Conservation (phyloP, 2,888 invertebrate genomes). For the Theretra japonica region DNA sequence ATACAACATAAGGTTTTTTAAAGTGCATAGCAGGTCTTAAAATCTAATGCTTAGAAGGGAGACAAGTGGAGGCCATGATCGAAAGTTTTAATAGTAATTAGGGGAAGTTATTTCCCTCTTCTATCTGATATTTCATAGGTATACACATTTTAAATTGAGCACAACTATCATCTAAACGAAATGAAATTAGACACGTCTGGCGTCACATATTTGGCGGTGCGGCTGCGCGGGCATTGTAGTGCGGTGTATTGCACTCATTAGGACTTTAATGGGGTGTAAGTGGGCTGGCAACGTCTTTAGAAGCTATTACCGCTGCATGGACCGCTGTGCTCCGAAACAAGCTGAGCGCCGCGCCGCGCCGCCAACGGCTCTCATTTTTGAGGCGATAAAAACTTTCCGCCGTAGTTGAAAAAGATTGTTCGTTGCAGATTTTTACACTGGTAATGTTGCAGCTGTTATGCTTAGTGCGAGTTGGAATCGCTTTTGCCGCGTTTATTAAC, state of each 20-base stretch:
- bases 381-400: slow-evolving; percentile 22
- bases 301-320: slow-evolving; percentile 14
- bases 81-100: no score
- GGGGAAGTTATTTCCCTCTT: no score
- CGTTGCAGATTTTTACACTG: slow-evolving; percentile 18
- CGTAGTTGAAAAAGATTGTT: slow-evolving; percentile 16
- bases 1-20: no score
- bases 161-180: not conserved
- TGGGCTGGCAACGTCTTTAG: slow-evolving; percentile 23
- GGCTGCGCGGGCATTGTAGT: not conserved
- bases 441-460: slow-evolving; percentile 16
- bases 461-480: slow-evolving; percentile 7
- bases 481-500: not conserved
- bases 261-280: slow-evolving; percentile 23
- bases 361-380: slow-evolving; percentile 12
- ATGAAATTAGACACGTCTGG: not conserved
- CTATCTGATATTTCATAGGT: not conserved
- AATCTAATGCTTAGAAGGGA: no score
- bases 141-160: not conserved
- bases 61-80: no score
- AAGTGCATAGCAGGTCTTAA: no score
- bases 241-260: slow-evolving; percentile 23
- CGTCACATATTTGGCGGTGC: not conserved
- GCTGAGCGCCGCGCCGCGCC: not conserved
- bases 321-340: slow-evolving; percentile 1